Conservation (phyloP, 2,113 vertebrate genomes). For the Gallinago paraguaiae region DNA sequence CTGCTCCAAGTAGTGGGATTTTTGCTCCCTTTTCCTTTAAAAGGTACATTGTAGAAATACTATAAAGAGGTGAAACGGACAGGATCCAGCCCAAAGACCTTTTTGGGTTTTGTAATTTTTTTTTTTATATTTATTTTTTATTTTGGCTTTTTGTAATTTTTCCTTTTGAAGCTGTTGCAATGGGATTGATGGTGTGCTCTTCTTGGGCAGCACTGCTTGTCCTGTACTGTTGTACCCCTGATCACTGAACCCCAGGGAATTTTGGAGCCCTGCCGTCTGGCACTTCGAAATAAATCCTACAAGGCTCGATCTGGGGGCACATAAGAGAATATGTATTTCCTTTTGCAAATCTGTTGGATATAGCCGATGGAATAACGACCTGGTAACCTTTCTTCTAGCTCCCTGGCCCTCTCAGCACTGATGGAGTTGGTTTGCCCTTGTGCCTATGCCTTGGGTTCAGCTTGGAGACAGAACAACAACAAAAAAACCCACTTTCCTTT, state of each 20-base stretch:
- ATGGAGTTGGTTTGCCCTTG: background rate
- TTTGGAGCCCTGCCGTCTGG: background rate
- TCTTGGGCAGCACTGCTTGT: background rate
- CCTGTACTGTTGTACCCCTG: fast-evolving
- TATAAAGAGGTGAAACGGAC: background rate
- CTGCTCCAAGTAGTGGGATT: background rate
- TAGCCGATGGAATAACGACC: fast-evolving
- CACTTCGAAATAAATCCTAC: no score
- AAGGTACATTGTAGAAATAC: background rate
- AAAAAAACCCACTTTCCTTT: background rate
- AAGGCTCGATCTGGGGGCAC: background rate
- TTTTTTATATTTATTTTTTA: background rate
- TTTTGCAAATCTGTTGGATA: background rate
- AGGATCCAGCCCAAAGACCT: background rate
- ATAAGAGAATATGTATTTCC: background rate
- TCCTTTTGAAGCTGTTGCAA: background rate
- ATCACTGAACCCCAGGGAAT: background rate
- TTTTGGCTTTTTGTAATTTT: background rate
- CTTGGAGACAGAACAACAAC: background rate
- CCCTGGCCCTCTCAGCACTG: no score
- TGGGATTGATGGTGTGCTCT: background rate
- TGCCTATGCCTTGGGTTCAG: background rate
- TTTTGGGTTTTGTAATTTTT: background rate
- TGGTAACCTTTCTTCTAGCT: background rate
- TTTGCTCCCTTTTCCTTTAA: background rate